Evolutionary conservation across 2,888 invertebrate species (phyloP).

Genomic region (Lasioglossum malachurum): DNA sequence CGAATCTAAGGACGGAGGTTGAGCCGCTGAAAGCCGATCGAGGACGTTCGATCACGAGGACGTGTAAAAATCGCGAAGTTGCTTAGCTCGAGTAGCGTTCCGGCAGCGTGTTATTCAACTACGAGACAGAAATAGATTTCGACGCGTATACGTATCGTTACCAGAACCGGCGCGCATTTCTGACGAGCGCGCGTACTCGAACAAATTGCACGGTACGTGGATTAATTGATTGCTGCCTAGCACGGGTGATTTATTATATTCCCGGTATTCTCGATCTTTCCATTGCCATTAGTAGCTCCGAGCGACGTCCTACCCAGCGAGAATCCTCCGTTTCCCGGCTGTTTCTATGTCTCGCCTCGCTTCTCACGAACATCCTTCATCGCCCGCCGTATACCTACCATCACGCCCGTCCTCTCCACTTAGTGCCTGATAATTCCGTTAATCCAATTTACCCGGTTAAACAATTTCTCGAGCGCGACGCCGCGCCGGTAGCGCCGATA

Average conservation of each 20-base stretch:
- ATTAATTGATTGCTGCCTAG: slow-evolving; percentile 61
- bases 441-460: slow-evolving; percentile 48
- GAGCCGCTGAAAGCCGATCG: background rate
- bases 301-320: slow-evolving; percentile 31
- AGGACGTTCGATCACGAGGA: slow-evolving; percentile 10
- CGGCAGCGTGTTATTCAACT: slow-evolving; percentile 14
- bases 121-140: slow-evolving; percentile 42
- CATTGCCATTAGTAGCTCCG: slow-evolving; percentile 40
- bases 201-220: slow-evolving; percentile 53
- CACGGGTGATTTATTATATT: slow-evolving; percentile 52
- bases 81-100: background rate
- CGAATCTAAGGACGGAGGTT: background rate
- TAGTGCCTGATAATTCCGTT: background rate
- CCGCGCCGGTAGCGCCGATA: slow-evolving; percentile 18
- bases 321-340: slow-evolving; percentile 35
- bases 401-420: background rate
- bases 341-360: slow-evolving; percentile 26
- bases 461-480: slow-evolving; percentile 24
- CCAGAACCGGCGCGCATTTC: slow-evolving; percentile 29
- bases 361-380: slow-evolving; percentile 41
- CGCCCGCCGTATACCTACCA: background rate
- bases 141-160: slow-evolving; percentile 54
- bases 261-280: slow-evolving; percentile 46
- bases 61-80: background rate
- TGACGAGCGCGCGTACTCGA: slow-evolving; percentile 39